Conservation (phyloP, 2,888 invertebrate genomes). For the Bhutanitis thaidina region DNA sequence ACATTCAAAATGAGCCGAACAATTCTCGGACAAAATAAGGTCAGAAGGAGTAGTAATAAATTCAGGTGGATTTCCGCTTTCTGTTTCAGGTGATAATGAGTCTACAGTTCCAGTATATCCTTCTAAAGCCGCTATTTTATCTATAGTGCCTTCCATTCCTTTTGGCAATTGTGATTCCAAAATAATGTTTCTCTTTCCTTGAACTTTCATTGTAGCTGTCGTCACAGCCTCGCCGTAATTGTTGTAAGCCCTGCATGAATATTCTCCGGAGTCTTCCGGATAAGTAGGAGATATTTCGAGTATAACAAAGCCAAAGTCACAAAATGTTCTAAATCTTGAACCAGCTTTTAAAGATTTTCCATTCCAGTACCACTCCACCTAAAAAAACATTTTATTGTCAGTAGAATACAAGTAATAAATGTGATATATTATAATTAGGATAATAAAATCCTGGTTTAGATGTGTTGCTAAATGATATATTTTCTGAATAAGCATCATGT, state of each 20-base stretch:
- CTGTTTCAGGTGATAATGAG: constrained; percentile 86
- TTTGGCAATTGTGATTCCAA: constrained; percentile 94
- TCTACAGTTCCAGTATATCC: constrained; percentile 87
- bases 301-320: constrained; percentile 98
- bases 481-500: no score
- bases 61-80: constrained; percentile 93
- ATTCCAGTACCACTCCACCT: constrained; percentile 97
- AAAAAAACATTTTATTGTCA: constrained; percentile 3
- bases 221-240: constrained; percentile 96
- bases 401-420: no score
- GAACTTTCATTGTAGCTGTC: constrained; percentile 92
- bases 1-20: constrained; percentile 95
- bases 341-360: constrained; percentile 93
- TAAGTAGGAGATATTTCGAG: constrained; percentile 98
- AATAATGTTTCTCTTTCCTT: constrained; percentile 94
- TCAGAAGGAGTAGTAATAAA: constrained; percentile 93
- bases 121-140: constrained; percentile 94
- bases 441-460: no score
- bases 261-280: constrained; percentile 97
- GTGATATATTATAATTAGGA: no score
- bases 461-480: no score
- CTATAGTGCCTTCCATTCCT: constrained; percentile 96
- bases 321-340: constrained; percentile 96
- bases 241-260: constrained; percentile 92
- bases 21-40: constrained; percentile 90